These are phyloP conservation scores for Ochropacha duplaris DNA, from an alignment of 2,888 invertebrate genomes.

Conservation along the genomic window DNA sequence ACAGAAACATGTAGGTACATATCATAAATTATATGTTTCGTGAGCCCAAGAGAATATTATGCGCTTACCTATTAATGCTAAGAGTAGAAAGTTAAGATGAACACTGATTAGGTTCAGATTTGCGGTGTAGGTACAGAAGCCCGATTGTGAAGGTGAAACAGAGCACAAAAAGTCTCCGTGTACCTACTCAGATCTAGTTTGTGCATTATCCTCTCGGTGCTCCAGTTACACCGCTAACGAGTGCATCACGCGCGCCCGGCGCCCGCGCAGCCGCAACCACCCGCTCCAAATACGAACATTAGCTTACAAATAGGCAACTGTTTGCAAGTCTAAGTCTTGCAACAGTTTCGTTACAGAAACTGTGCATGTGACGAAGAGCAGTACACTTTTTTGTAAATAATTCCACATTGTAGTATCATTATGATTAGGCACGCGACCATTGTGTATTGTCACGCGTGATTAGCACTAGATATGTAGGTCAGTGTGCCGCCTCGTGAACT, in stretches of 20 bases:
- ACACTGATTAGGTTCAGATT: neutral
- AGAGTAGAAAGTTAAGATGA: neutral
- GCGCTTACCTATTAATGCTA: too few relatives aligned
- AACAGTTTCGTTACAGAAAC: neutral
- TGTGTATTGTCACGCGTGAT: conserved; percentile 67
- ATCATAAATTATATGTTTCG: too few relatives aligned
- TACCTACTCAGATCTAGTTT: conserved; percentile 43
- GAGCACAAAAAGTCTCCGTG: conserved; percentile 62
- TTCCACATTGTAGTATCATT: conserved; percentile 8
- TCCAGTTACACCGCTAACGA: conserved; percentile 59
- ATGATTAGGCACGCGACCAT: conserved; percentile 51
- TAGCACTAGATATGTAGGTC: conserved; percentile 64
- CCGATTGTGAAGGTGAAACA: conserved; percentile 63
- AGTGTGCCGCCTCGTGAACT: conserved; percentile 47
- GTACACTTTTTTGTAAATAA: neutral
- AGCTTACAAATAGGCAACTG: neutral
- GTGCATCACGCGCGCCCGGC: conserved; percentile 35
- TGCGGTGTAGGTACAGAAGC: conserved; percentile 17
- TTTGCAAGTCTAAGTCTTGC: neutral
- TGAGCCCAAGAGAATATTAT: too few relatives aligned
- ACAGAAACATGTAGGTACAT: too few relatives aligned
- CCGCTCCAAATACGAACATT: neutral
- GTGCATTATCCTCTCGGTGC: conserved; percentile 57
- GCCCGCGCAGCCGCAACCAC: conserved; percentile 11
- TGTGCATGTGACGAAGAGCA: neutral